A percentile compares a stretch with the other conserved stretches of the same genome.
phyloP scores from a whole-genome alignment of 2,113 vertebrate genomes.

The Apodemus speciosus region DNA sequence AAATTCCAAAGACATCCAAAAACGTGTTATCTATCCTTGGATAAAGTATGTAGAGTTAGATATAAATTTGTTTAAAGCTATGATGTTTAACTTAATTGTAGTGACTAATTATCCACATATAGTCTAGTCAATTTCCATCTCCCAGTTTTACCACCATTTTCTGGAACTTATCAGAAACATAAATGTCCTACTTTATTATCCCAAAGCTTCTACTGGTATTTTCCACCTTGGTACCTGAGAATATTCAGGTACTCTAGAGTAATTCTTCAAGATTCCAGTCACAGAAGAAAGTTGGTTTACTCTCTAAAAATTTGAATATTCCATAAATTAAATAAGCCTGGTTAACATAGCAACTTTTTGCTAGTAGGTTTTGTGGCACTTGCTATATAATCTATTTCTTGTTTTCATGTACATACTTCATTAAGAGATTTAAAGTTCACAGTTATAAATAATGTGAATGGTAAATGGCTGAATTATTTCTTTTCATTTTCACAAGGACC shows the following conservation, averaged over 20 bases:
- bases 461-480: constrained; percentile 8
- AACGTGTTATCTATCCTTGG: constrained; percentile 62
- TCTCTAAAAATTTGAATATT: constrained; percentile 66
- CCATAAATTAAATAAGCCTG: constrained; percentile 74
- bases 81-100: constrained; percentile 41
- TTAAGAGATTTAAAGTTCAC: not conserved
- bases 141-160: not conserved
- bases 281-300: constrained; percentile 66
- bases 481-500: constrained; percentile 66
- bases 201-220: not conserved
- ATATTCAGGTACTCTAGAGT: not conserved
- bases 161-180: not conserved
- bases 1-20: constrained; percentile 73
- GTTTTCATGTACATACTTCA: constrained; percentile 62
- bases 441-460: constrained; percentile 54
- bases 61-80: constrained; percentile 70
- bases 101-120: not conserved
- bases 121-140: not conserved
- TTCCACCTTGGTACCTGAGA: constrained; percentile 19
- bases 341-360: constrained; percentile 35
- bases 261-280: constrained; percentile 30
- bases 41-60: constrained; percentile 65
- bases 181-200: not conserved
- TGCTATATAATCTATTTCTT: constrained; percentile 61
- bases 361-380: constrained; percentile 58